Base-by-base conservation (phyloP, 2,888 invertebrate genomes). In the Ochropleura plecta region DNA sequence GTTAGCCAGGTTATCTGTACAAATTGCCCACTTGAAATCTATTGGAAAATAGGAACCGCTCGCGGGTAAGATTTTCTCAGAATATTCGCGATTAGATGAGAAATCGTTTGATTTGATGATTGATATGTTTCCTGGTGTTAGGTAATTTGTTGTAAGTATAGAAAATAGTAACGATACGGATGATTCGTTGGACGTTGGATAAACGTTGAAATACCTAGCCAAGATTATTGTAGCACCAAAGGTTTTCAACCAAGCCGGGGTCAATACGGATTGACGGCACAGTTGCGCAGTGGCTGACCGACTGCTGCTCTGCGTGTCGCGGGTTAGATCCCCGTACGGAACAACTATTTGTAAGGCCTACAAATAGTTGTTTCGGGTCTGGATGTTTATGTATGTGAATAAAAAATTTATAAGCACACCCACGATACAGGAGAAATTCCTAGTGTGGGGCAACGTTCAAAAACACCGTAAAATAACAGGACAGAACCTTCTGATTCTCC, bases 11-110 rank as follows among this genome's bases (percentile, higher is more conserved):
- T 79, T 86, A 86, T 85, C 81, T 77, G 10, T 70, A 74, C 78
- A 87, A 83, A 83, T 83, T 85, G 82, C 75, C 85, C 82, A 78
- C 82, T 83, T 81, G 73, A 82, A 87, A 79, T 87, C 83, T 81
- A 87, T 86, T 87, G 78, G 87, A 81, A 85, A 87, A 87, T 85
- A 79, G 81, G 79, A 85, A 83, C 76, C 62, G 78, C 84, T 74
- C 40, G 51, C 72, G 62, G 85, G 59, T 60, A 66, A 76, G 67
- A 76, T 87, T 86, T 87, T 85, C 85, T 70, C 70, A 67, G 75
- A 77, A 76, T 74, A 70, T 84, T 77, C 78, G 60, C 85, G 77
- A 69, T 84, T 70, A 80, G 70, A 80, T 83, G 78, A 72, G 81
- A 81, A 85, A 87, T 77, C 68, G 70, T 80, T 78, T 79, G 76